Base-by-base conservation (phyloP, 2,113 vertebrate species). In the Sarotherodon lohbergeri region DNA sequence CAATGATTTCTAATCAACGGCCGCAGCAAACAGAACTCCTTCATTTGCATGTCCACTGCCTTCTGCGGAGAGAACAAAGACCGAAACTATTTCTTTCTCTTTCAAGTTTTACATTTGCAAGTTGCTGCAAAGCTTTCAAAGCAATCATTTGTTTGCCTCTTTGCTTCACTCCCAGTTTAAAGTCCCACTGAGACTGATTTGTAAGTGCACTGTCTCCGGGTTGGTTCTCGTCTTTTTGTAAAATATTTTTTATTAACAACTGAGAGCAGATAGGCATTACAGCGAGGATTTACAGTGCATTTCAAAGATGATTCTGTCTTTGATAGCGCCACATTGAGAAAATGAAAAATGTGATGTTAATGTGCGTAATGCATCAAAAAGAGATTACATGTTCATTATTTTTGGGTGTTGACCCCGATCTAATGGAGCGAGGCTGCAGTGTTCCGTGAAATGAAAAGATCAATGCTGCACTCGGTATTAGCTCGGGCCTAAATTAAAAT, bases 321-420 rank as follows among this genome's bases (percentile, higher is more conserved):
- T 19, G 63, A 80, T 59, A 3, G 68, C 12, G 8, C 29, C 73
- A 29, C 71, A 80, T 32, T 22, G 36, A n/a, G 24, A 57, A 80
- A 46, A 61, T 36, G 39, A 24, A 22, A 87, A 68, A 88, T 48
- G 50, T 29, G 36, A 80, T 36, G 50, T 83, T 59, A 27, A 78
- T 57, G 63, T 68, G 84, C 83, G 10, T 61, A 41, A 86, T 29
- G 80, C 46, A 85, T 87, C 63, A 71, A 83, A 84, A 83, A 63
- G 48, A 61, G 82, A 81, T 79, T 85, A 63, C 19, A 68, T 76
- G 48, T 86, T 91, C 41, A 55, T 83, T 81, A 78, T 61, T 90
- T 68, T 83, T 78, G 80, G 85, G 82, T 36, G 12, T 17, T 88
- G 90, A 90, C 82, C 85, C 81, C 4, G 52, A 82, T 79, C 56